Evolutionary conservation across 2,797 vertebrate genomes (phyloP).

Genomic region (Sylvia borin): DNA sequence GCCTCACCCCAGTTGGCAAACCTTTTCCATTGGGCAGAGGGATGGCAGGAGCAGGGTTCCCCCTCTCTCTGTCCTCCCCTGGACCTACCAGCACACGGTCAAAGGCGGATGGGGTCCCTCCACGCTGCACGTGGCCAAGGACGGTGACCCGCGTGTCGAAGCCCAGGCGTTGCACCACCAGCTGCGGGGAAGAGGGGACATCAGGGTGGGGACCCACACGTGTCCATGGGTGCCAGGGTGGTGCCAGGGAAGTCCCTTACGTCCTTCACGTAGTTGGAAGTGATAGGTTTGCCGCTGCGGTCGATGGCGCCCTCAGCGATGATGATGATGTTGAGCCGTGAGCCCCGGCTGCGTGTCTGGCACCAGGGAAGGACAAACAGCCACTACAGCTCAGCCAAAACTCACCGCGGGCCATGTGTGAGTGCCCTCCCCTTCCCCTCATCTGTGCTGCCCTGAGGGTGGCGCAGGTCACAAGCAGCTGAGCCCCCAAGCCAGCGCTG

Average conservation of each 20-base stretch:
- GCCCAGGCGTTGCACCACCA: conserved; percentile 87
- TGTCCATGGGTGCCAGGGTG: rapidly evolving
- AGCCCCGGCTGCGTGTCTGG: conserved; percentile 91
- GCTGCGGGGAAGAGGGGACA: conserved; percentile 61
- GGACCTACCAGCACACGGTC: conserved; percentile 76
- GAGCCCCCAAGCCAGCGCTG: background rate
- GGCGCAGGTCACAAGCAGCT: background rate
- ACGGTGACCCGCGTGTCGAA: conserved; percentile 95
- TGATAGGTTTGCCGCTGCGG: conserved; percentile 83
- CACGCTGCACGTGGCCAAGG: conserved; percentile 93
- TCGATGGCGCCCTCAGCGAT: conserved; percentile 92
- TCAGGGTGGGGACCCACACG: rapidly evolving
- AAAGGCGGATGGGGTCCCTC: conserved; percentile 93
- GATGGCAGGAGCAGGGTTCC: background rate
- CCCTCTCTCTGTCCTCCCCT: background rate
- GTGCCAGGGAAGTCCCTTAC: conserved; percentile 69
- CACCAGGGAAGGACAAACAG: background rate
- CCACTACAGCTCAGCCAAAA: rapidly evolving
- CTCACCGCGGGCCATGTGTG: rapidly evolving
- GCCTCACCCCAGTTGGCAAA: background rate
- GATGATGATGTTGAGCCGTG: conserved; percentile 93
- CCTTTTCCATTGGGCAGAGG: background rate
- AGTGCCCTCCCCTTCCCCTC: rapidly evolving
- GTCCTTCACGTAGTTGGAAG: conserved; percentile 89
- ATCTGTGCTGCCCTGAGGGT: rapidly evolving